Base-by-base conservation (phyloP, 2,797 vertebrate genomes). In the Cacajao melanocephalus region DNA sequence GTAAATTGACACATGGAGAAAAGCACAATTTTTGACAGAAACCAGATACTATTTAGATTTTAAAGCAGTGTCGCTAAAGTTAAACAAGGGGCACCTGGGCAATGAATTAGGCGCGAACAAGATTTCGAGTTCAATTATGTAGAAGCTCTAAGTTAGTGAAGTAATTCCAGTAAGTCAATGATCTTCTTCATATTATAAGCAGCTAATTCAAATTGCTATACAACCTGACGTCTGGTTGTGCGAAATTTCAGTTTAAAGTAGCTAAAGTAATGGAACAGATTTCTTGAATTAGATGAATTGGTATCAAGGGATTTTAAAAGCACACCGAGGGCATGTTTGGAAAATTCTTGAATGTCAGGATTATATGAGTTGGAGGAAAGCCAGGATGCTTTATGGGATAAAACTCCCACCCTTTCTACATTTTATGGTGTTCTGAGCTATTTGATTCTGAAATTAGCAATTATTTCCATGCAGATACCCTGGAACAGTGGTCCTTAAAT, bases 211-310 rank as follows among this genome's bases (percentile, higher is more conserved):
- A 96, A 97, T 78, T 90, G 55, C 22, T 92, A 4, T 76, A 76
- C 50, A 93, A 48, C 22, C 58, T 90, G 28, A 96, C 83, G 64
- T 93, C 61, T 90, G 24, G 55, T 84, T 80, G n/a, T 93, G 26
- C 85, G 64, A 97, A 92, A 93, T 90, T 94, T 95, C 89, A 90
- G 41, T 55, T 95, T 87, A 26, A 88, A 83, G 94, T 86, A 81
- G 50, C 30, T 88, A 33, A 94, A 81, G 30, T 92, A 95, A 92
- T 92, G 30, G 50, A 80, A 70, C 70, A 94, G 48, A 89, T 89
- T 95, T 97, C 58, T 91, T 97, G 75, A 96, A 91, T 97, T 97
- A 94, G 85, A 72, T 28, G 46, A 95, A 80, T 84, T 93, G 24
- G 9, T 97, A 89, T 82, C 70, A 88, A 96, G 70, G 79, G 70